Evolutionary conservation across 1,140 invertebrate genomes (phyloP), one percentile per base, ranked within the genome.

Genomic region (Sitobion miscanthi): DNA sequence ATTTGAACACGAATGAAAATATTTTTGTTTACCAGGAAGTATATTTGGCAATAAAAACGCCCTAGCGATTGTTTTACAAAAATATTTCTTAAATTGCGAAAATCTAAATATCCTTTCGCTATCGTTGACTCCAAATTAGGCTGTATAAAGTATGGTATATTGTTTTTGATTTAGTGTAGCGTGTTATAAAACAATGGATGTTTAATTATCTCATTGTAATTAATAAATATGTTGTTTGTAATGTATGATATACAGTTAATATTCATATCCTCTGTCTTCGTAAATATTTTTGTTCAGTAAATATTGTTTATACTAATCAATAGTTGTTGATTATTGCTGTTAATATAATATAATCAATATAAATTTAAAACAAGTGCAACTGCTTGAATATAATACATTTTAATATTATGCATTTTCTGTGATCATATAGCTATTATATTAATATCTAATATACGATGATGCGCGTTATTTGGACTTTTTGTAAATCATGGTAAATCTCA

Each of bases 241-340:
- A 45, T 85, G 1, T 85, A 25, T 45, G 38, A 25, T 45, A 85
- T 23, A 42, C 52, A 54, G 0, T 52, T 52, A 45, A 45, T 11
- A 25, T 85, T 25, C 38, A 45, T 45, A 25, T 85, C 38, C 3
- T n/a, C 1, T 45, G 21, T 85, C 20, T 85, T 85, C 1, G 38
- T 85, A 85, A 85, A 85, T 85, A 85, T 85, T 85, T 85, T 85
- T 85, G 42, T 85, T 45, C 21, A 85, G 42, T 45, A 85, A 85
- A 77, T 77, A 77, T 77, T 77, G n/a, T 77, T 85, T 42, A 14
- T 35, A 45, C 23, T 85, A 23, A 85, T 45, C 30, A 0, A 77
- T 77, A 35, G 14, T n/a, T 14, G 30, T n/a, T 11, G 11, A 77
- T 77, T 77, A 77, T n/a, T 77, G 62, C n/a, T 35, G 30, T n/a